Percentiles rank a stretch among this genome's conserved stretches.
phyloP scores from a whole-genome alignment of 1,140 invertebrate genomes.

The Reticulitermes speratus region DNA sequence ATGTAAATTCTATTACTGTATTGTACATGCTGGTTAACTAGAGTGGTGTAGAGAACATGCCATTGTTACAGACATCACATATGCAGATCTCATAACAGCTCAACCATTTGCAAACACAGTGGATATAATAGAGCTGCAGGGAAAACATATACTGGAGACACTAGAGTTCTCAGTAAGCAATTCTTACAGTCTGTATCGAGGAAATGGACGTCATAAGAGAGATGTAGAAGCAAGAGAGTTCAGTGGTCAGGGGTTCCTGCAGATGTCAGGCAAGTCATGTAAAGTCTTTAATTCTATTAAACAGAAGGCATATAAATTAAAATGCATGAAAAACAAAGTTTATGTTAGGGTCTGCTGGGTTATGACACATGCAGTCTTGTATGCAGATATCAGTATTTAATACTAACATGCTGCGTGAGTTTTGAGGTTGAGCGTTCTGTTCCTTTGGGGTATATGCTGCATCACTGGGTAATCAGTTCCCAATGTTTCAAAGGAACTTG shows the following conservation, averaged over 20 bases:
- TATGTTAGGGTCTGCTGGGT: no score
- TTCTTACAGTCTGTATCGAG: not conserved
- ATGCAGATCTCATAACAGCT: conserved; percentile 62
- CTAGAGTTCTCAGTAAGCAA: conserved; percentile 57
- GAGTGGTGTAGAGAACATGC: not conserved
- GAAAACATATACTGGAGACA: conserved; percentile 58
- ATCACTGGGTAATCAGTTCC: no score
- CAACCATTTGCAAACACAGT: conserved; percentile 71
- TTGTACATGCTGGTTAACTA: no score
- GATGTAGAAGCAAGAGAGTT: conserved; percentile 21
- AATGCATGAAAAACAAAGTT: no score
- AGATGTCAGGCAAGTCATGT: conserved; percentile 39
- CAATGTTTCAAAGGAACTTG: no score
- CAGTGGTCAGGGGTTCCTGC: conserved; percentile 35
- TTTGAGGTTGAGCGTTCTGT: no score
- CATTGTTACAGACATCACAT: conserved; percentile 58
- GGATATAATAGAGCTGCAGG: conserved; percentile 63
- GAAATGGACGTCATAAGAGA: conserved; percentile 41
- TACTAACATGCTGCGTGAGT: no score
- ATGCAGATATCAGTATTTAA: no score
- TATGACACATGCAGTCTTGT: no score
- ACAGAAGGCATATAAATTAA: no score
- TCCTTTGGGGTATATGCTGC: no score
- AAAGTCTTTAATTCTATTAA: conserved; percentile 21
- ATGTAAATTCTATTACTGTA: no score